Percentiles rank a stretch among this genome's conserved stretches.
These are phyloP conservation scores for Crotalus viridis DNA, from an alignment of 2,113 vertebrate genomes.

Conservation along the genomic window DNA sequence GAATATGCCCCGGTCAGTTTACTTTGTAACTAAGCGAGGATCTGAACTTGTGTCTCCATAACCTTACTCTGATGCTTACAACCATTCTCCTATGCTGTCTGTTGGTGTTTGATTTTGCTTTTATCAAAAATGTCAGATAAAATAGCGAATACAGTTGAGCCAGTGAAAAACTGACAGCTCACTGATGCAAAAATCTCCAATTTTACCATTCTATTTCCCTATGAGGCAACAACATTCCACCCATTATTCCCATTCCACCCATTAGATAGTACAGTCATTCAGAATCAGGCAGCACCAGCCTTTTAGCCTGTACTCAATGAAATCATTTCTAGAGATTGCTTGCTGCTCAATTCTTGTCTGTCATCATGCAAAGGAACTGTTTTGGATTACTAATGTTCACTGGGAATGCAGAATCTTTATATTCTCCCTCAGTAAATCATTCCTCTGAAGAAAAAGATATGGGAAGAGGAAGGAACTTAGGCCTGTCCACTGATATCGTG, in stretches of 20 bases:
- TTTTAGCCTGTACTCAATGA: neutral
- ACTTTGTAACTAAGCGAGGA: neutral
- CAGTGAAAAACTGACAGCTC: too few relatives aligned
- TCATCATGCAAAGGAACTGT: neutral
- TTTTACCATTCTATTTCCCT: neutral
- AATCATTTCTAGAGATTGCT: neutral
- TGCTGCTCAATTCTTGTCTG: neutral
- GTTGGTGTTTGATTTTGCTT: neutral
- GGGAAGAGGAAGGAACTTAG: neutral
- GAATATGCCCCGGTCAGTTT: neutral
- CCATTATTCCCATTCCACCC: neutral
- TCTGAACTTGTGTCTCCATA: neutral
- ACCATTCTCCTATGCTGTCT: neutral
- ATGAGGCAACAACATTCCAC: neutral
- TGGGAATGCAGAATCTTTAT: neutral
- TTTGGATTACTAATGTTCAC: neutral
- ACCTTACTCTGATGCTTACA: neutral
- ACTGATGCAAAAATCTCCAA: neutral
- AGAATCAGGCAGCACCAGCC: neutral
- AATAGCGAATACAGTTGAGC: neutral
- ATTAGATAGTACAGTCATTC: too few relatives aligned
- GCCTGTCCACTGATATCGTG: neutral
- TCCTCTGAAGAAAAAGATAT: neutral
- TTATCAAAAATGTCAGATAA: neutral
- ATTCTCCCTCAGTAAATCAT: neutral